These are phyloP conservation scores for Falco punctatus DNA, from an alignment of 2,113 vertebrate species.

Conservation along the genomic window DNA sequence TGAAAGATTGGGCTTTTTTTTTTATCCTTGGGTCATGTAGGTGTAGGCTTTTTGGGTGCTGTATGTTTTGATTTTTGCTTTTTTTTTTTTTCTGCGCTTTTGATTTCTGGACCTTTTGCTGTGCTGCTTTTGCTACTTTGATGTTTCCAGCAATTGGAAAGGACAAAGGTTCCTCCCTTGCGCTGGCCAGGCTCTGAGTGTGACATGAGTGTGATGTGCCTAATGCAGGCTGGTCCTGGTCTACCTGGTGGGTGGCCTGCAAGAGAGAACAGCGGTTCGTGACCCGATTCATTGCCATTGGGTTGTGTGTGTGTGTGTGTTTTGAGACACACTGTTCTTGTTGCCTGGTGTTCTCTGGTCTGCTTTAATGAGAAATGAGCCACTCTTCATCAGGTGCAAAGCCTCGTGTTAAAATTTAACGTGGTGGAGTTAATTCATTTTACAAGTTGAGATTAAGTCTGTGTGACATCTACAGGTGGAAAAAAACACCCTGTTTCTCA, in stretches of 20 bases:
- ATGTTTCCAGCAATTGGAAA: background rate
- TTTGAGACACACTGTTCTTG: background rate
- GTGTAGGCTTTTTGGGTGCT: background rate
- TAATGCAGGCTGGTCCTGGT: rapidly evolving
- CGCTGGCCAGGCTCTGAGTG: rapidly evolving
- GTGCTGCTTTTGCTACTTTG: background rate
- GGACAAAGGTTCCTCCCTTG: background rate
- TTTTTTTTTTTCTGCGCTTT: background rate
- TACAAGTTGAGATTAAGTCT: background rate
- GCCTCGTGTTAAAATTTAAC: background rate
- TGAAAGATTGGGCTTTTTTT: too few species aligned
- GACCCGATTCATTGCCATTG: background rate
- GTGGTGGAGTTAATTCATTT: background rate
- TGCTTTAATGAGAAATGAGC: background rate
- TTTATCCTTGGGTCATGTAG: background rate
- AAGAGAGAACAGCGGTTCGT: rapidly evolving
- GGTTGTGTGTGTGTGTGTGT: rapidly evolving
- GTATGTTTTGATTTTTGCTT: background rate
- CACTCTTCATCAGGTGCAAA: background rate
- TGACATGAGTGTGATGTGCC: rapidly evolving
- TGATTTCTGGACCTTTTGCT: background rate
- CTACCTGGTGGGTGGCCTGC: rapidly evolving
- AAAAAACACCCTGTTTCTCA: background rate
- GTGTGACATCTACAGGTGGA: background rate
- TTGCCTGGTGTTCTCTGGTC: background rate